A percentile compares a stretch with the other conserved stretches of the same genome.
Conservation (phyloP, 2,888 invertebrate species). For the Pseudococcus jackbeardsleyi region DNA sequence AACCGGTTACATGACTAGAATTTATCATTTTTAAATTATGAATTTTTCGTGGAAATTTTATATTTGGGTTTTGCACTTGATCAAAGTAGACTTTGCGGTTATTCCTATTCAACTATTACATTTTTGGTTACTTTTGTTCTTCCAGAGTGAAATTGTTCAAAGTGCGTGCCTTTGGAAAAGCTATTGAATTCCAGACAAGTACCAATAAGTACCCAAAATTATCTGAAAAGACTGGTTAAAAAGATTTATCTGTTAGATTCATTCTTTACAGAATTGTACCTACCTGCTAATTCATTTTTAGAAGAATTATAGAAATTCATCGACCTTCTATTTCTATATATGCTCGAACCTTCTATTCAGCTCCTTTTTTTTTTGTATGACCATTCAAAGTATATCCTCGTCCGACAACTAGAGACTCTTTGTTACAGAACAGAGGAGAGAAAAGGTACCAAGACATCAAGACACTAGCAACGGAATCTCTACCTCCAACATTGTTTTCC, state of each 20-base stretch:
- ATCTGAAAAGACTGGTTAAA: background rate
- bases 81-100: too few relatives aligned
- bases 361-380: background rate
- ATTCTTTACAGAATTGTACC: background rate
- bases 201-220: background rate
- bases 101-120: too few relatives aligned
- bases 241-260: background rate
- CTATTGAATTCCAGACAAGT: background rate
- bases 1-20: background rate
- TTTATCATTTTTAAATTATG: background rate
- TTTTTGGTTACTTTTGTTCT: too few relatives aligned
- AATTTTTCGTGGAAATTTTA: background rate
- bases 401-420: background rate
- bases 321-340: background rate
- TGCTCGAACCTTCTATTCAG: background rate
- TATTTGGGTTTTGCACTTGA: background rate
- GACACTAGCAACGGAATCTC: background rate
- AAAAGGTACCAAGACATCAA: background rate
- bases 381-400: background rate
- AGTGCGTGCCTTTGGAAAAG: background rate
- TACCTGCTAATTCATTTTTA: constrained; percentile 41
- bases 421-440: background rate
- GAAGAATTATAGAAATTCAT: constrained; percentile 29
- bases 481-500: background rate
- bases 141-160: too few relatives aligned